Evolutionary conservation across 2,113 vertebrate species (phyloP).

Genomic region (Noctilio leporinus): DNA sequence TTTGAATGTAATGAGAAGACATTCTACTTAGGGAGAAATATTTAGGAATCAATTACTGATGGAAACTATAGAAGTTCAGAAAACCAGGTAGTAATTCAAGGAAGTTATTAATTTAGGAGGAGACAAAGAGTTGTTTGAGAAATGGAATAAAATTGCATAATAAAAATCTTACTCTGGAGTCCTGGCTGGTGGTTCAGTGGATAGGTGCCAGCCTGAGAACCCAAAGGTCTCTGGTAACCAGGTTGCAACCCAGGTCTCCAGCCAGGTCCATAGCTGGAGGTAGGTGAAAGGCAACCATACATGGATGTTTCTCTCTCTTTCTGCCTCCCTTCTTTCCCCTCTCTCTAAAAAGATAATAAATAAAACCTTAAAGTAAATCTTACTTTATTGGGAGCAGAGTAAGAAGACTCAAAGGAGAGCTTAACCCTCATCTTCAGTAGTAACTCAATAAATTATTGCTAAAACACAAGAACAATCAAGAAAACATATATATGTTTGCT

Average conservation of each 20-base stretch:
- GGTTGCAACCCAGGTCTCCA: too few relatives aligned
- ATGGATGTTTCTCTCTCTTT: too few relatives aligned
- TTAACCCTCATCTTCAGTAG: not conserved
- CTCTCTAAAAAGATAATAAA: too few relatives aligned
- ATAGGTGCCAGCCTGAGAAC: too few relatives aligned
- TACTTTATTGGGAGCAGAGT: not conserved
- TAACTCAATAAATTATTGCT: not conserved
- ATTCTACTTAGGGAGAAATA: not conserved
- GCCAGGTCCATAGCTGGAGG: too few relatives aligned
- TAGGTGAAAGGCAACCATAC: too few relatives aligned
- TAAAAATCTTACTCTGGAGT: not conserved
- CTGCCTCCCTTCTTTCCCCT: too few relatives aligned
- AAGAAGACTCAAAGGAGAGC: not conserved
- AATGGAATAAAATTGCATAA: not conserved
- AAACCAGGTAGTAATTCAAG: not conserved
- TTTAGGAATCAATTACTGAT: not conserved
- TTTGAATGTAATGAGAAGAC: not conserved
- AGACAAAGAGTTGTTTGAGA: not conserved
- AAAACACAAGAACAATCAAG: not conserved
- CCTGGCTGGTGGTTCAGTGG: too few relatives aligned
- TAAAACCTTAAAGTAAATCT: too few relatives aligned
- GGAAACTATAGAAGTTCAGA: not conserved
- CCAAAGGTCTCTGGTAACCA: too few relatives aligned
- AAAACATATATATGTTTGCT: not conserved
- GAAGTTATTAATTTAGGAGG: not conserved